A percentile compares a stretch with the other conserved stretches of the same genome.
phyloP scores from a whole-genome alignment of 2,113 vertebrate genomes.

The Nyctereutes procyonoides region DNA sequence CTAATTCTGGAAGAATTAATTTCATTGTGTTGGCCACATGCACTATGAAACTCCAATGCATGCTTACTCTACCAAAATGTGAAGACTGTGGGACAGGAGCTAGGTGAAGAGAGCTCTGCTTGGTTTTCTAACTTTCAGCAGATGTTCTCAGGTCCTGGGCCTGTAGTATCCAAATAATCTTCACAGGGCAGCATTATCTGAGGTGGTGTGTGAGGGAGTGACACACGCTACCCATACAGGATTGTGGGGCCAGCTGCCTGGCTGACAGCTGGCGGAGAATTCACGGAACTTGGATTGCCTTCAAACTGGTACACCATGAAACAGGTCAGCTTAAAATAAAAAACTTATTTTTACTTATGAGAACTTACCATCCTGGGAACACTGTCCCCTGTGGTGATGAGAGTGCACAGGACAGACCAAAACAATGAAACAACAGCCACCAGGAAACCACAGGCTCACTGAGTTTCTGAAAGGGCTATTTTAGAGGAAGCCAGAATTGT shows the following conservation, averaged over 20 bases:
- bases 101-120: not conserved
- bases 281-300: not conserved
- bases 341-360: conserved; percentile 49
- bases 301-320: not conserved
- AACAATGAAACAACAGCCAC: not conserved
- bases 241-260: not conserved
- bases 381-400: not conserved
- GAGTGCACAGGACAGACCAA: not conserved
- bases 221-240: not conserved
- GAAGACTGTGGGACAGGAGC: not conserved
- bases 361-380: not conserved
- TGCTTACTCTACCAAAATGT: not conserved
- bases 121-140: not conserved
- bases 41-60: not conserved
- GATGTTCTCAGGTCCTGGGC: not conserved
- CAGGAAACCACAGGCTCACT: not conserved
- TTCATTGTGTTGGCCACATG: rapidly evolving
- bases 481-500: not conserved
- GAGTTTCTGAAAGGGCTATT: not conserved
- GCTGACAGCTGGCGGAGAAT: not conserved
- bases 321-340: not conserved
- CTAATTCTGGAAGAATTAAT: not conserved
- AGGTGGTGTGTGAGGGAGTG: not conserved
- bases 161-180: not conserved
- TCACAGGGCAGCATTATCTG: not conserved